phyloP scores from a whole-genome alignment of 2,797 vertebrate species.

The Sebastes cheni region DNA sequence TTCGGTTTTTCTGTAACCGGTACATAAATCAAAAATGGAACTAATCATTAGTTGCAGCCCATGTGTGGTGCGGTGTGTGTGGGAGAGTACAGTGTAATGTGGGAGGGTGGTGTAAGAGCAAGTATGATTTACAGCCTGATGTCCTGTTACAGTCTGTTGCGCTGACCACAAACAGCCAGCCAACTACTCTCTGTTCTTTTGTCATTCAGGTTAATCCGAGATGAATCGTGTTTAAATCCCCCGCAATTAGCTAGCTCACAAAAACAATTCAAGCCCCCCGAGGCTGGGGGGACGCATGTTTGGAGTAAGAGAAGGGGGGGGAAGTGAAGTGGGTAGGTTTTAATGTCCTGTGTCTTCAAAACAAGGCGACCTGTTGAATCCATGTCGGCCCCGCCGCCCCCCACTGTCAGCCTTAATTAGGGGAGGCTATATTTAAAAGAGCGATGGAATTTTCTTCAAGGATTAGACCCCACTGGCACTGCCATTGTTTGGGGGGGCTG shows the following conservation, averaged over 20 bases:
- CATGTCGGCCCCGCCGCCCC: conserved; percentile 29
- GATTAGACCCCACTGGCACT: conserved; percentile 55
- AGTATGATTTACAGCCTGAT: conserved; percentile 23
- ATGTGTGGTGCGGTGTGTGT: background rate
- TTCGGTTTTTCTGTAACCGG: background rate
- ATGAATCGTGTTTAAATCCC: conserved; percentile 63
- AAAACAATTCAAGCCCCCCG: conserved; percentile 42
- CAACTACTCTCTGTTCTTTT: conserved; percentile 51
- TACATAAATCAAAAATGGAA: background rate
- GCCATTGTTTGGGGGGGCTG: conserved; percentile 45
- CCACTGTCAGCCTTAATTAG: conserved; percentile 61
- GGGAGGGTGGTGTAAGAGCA: conserved; percentile 1
- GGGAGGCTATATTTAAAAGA: conserved; percentile 63
- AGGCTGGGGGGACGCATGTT: conserved; percentile 20
- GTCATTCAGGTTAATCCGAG: conserved; percentile 67
- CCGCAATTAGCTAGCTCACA: conserved; percentile 63
- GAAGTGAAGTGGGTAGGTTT: background rate
- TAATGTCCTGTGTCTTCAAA: conserved; percentile 48
- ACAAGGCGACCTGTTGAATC: conserved; percentile 56
- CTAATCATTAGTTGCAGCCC: background rate
- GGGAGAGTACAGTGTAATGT: background rate
- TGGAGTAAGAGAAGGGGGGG: background rate
- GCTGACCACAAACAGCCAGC: conserved; percentile 43
- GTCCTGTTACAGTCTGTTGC: conserved; percentile 20
- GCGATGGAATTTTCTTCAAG: conserved; percentile 60